Evolutionary conservation across 2,888 invertebrate species (phyloP), one percentile per base, ranked within the genome.

Genomic region (Adela reaumurella): DNA sequence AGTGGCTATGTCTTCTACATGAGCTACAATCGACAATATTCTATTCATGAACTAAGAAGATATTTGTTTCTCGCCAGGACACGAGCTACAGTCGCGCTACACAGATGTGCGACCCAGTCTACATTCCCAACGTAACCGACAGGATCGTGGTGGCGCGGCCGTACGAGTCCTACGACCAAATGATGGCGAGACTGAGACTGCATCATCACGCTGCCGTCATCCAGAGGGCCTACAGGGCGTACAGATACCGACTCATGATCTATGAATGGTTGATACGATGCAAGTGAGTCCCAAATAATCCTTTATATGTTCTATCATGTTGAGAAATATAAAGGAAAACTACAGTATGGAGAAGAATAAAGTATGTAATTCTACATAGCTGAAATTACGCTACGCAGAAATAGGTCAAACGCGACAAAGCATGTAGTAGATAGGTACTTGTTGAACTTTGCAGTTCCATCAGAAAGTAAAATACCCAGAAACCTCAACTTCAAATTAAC

Each of bases 101-200:
- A 0, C 88, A 88, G 68, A 87, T 85, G 83, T 68, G 64, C 50
- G 79, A 68, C 19, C 65, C 65, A 1, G 74, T 72, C 2, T 85
- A 79, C 59, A 81, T 89, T 47, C 84, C 88, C 1, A 83, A 70
- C 45, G 79, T 83, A 2, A 79, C 76, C 2, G 90, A 92, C 60
- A 81, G 70, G 56, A 83, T 85, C 46, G 59, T 88, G 17, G 70
- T 74, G 1, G 74, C 86, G 0, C 77, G 81, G 47, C 81, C 81
- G 0, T 90, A 89, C 59, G 86, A 87, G 63, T 84, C 84, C 0
- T 84, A 84, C 51, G 85, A 84, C 0, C 82, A 87, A 58, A 81
- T 83, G 68, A 71, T 81, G 46, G 68, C 63, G 20, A 71, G 84
- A 2, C 68, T 85, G 48, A 82, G 83, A 55, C 81, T 83, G 51